A percentile compares a stretch with the other conserved stretches of the same genome.
Conservation (phyloP, 2,888 invertebrate genomes). For the Monochamus alternatus region DNA sequence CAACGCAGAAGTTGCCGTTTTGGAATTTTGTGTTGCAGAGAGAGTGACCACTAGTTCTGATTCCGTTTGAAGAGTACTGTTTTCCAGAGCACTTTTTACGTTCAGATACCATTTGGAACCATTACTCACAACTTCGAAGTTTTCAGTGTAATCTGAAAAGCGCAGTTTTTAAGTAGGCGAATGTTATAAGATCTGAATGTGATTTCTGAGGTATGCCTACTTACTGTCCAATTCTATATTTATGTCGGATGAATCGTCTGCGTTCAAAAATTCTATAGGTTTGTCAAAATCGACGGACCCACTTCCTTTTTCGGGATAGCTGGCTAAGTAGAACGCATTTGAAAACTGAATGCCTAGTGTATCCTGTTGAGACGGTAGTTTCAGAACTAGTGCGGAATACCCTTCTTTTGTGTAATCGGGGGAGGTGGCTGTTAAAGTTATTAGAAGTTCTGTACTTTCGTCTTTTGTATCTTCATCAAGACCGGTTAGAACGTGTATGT, state of each 20-base stretch:
- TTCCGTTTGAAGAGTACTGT: not conserved
- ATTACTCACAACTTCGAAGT: not conserved
- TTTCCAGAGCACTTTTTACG: conserved; percentile 3
- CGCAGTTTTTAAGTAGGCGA: not conserved
- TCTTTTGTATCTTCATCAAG: conserved; percentile 6
- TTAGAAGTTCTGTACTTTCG: conserved; percentile 24
- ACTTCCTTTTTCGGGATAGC: conserved; percentile 18
- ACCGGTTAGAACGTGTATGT: conserved; percentile 10
- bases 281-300: conserved; percentile 11
- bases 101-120: conserved; percentile 4
- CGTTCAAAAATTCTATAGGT: conserved; percentile 14
- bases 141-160: conserved; percentile 12
- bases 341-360: conserved; percentile 4
- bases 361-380: not conserved
- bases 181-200: not conserved
- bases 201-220: not conserved
- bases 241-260: not conserved
- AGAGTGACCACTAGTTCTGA: conserved; percentile 17
- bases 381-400: conserved; percentile 16
- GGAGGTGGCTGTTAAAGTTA: conserved; percentile 33
- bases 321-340: conserved; percentile 13
- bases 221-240: conserved; percentile 15
- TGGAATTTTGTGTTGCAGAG: not conserved
- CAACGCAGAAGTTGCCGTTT: conserved; percentile 15
- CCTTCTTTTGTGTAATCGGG: not conserved